Evolutionary conservation across 2,888 invertebrate genomes (phyloP), one percentile per base, ranked within the genome.

Genomic region (Troides helena): DNA sequence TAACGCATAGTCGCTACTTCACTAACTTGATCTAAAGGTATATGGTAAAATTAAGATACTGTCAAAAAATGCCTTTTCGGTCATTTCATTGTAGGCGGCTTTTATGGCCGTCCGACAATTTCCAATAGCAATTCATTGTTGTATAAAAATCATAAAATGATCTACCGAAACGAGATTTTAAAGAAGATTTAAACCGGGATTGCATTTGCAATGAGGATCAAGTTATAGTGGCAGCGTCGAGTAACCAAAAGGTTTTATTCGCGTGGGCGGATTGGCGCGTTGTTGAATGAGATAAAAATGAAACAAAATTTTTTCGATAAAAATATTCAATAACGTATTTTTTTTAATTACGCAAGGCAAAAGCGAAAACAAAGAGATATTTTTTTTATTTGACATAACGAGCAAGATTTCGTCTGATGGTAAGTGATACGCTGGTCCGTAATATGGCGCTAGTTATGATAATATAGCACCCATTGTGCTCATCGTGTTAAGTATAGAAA

Each of bases 21-120:
- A 65, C 68, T 63, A 58, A 56, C 46, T 68, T 69, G 62, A 79
- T 74, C 74, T 76, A 76, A 75, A 76, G 75, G 69, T 73, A 75
- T 72, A 75, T 77, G 75, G 74, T 82, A 80, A 85, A 84, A 82
- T 82, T 81, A 82, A 81, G 77, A 78, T 83, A 78, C 72, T 72
- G 74, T 76, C 72, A 74, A 82, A 81, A 83, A 73, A 77, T 74
- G 73, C 76, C 74, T 72, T 79, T 83, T 78, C 74, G 79, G 77
- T 74, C 71, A 72, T 68, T 73, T 30, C 30, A 66, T 71, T 70
- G 85, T 82, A 81, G 85, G 85, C 80, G 85, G 73, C 72, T 74
- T 78, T 80, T 80, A 81, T 78, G 76, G 73, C 5, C 72, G 65
- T 68, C 14, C 68, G 69, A 46, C 62, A 71, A 69, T 68, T 69